phyloP scores from a whole-genome alignment of 2,113 vertebrate genomes.

The Ailurus styani region DNA sequence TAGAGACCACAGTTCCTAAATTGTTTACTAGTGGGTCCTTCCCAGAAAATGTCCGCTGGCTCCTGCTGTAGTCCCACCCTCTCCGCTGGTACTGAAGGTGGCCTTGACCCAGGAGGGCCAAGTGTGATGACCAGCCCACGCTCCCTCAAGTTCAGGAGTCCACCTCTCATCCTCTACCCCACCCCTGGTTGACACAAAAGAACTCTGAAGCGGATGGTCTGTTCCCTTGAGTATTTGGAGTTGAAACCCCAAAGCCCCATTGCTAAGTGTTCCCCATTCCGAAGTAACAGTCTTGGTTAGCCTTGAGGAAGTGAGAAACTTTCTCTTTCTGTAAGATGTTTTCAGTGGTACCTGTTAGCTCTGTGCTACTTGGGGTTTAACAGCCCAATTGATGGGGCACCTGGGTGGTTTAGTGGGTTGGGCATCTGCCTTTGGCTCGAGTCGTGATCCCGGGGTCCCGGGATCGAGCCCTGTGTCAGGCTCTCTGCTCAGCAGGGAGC shows the following conservation, averaged over 20 bases:
- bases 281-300: not conserved
- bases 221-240: not conserved
- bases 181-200: not conserved
- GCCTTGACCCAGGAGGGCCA: not conserved
- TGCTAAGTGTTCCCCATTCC: not conserved
- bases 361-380: not conserved
- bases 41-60: not conserved
- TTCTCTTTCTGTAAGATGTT: not conserved
- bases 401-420: too few species aligned
- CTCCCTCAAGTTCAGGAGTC: not conserved
- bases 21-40: not conserved
- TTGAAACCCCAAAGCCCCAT: not conserved
- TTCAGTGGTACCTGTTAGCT: not conserved
- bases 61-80: not conserved
- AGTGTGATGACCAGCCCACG: too few species aligned
- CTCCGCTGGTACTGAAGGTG: not conserved
- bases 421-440: too few species aligned
- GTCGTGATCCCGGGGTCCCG: too few species aligned
- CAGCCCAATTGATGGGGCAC: not conserved
- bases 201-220: not conserved
- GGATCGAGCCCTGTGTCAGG: too few species aligned
- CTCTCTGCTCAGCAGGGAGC: too few species aligned
- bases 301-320: not conserved
- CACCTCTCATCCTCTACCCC: not conserved
- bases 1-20: not conserved